Evolutionary conservation across 2,797 vertebrate species (phyloP).

Genomic region (Onychomys arenicola): DNA sequence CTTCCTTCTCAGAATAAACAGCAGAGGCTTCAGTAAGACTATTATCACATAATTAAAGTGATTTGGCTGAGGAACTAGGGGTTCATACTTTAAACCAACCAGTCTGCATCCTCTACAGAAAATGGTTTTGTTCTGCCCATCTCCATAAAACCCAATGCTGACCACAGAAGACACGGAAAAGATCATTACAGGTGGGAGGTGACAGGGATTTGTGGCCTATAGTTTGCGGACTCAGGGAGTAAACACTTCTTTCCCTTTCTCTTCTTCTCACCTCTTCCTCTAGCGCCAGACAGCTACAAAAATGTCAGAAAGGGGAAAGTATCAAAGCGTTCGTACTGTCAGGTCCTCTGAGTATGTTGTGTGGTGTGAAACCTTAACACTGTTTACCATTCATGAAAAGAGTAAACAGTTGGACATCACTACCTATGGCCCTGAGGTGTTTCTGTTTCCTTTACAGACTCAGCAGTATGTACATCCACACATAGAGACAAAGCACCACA

Average conservation of each 20-base stretch:
- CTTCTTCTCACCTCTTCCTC: neutral
- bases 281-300: neutral
- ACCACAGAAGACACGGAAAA: slow-evolving; percentile 21
- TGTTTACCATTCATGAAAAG: slow-evolving; percentile 61
- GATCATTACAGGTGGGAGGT: neutral
- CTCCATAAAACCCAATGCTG: slow-evolving; percentile 10
- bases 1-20: slow-evolving; percentile 64
- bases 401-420: slow-evolving; percentile 59
- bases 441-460: slow-evolving; percentile 59
- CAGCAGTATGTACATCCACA: slow-evolving; percentile 73
- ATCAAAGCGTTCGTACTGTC: slow-evolving; percentile 66
- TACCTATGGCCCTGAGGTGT: slow-evolving; percentile 49
- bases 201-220: neutral
- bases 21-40: slow-evolving; percentile 42
- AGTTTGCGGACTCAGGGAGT: neutral
- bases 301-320: slow-evolving; percentile 45
- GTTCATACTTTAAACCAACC: slow-evolving; percentile 44
- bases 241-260: slow-evolving; percentile 24
- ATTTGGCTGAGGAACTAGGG: neutral
- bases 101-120: slow-evolving; percentile 24
- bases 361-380: slow-evolving; percentile 37
- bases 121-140: neutral
- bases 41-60: slow-evolving; percentile 58
- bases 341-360: neutral
- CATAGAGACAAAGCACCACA: slow-evolving; percentile 59